phyloP scores from a whole-genome alignment of 2,113 vertebrate genomes.

The Grammatotria lemairii region DNA sequence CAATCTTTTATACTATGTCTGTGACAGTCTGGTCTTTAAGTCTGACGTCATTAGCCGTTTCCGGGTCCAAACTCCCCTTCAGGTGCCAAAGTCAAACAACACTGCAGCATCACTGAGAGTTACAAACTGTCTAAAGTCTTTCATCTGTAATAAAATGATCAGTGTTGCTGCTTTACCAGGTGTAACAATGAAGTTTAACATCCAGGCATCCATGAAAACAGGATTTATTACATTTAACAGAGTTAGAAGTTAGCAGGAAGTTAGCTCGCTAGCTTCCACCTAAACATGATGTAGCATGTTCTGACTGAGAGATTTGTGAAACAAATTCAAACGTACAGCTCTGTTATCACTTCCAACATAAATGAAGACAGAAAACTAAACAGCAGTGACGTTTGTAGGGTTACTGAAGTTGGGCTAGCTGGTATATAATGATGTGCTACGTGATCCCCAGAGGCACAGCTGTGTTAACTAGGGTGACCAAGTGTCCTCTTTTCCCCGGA shows the following conservation, averaged over 20 bases:
- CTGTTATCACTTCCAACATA: rapidly evolving
- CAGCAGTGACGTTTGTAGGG: no score
- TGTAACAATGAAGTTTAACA: neutral
- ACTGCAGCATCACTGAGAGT: neutral
- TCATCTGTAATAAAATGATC: rapidly evolving
- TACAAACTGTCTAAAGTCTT: neutral
- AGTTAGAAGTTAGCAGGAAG: neutral
- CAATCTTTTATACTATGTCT: neutral
- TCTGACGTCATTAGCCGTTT: rapidly evolving
- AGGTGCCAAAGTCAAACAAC: neutral
- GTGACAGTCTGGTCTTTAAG: neutral
- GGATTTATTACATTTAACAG: rapidly evolving
- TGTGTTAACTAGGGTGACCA: no score
- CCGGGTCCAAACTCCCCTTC: rapidly evolving
- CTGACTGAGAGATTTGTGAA: no score
- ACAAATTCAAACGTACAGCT: no score
- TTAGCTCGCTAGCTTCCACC: rapidly evolving
- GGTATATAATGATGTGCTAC: rapidly evolving
- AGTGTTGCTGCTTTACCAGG: neutral
- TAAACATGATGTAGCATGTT: rapidly evolving
- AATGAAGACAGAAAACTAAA: no score
- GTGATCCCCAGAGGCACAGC: rapidly evolving
- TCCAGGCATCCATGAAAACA: neutral
- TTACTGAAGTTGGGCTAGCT: no score
- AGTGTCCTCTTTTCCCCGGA: no score